These are phyloP conservation scores for Urechis unicinctus DNA, from an alignment of 2,888 invertebrate genomes.

Conservation along the genomic window DNA sequence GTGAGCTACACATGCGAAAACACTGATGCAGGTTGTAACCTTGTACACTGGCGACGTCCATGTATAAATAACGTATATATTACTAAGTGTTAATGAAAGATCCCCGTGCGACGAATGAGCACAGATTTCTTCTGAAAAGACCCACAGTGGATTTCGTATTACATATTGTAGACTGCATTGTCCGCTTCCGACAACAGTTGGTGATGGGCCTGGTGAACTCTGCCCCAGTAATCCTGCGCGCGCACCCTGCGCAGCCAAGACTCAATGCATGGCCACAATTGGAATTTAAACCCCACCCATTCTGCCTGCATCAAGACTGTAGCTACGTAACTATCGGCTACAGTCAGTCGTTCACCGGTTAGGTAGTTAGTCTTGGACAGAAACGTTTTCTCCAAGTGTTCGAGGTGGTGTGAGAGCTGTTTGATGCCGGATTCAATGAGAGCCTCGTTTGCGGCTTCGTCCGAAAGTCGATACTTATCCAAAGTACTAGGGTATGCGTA, in stretches of 20 bases:
- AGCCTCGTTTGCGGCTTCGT: conserved; percentile 30
- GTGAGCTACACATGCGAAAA: too few relatives aligned
- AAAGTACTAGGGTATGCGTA: conserved; percentile 38
- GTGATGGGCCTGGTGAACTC: conserved; percentile 30
- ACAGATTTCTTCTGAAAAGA: too few relatives aligned
- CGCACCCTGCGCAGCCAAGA: conserved; percentile 30
- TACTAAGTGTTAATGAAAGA: too few relatives aligned
- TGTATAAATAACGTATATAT: too few relatives aligned
- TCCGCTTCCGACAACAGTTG: conserved; percentile 31
- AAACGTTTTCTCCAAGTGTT: conserved; percentile 33
- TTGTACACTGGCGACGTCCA: too few relatives aligned
- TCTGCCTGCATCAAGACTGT: conserved; percentile 31
- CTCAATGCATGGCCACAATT: conserved; percentile 35
- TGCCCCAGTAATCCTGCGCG: conserved; percentile 33
- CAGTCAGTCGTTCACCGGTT: conserved; percentile 28
- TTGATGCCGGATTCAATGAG: conserved; percentile 32
- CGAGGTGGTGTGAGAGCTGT: conserved; percentile 28
- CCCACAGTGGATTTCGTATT: too few relatives aligned
- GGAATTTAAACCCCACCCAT: conserved; percentile 34
- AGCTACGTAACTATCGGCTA: conserved; percentile 34
- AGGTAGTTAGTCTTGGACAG: conserved; percentile 27
- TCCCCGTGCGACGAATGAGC: too few relatives aligned
- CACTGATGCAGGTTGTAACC: too few relatives aligned
- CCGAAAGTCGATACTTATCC: conserved; percentile 29
- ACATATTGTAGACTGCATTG: too few relatives aligned